Percentiles rank a stretch among this genome's conserved stretches.
Evolutionary conservation across 2,888 invertebrate species (phyloP).

Genomic region (Eudemis profundana): DNA sequence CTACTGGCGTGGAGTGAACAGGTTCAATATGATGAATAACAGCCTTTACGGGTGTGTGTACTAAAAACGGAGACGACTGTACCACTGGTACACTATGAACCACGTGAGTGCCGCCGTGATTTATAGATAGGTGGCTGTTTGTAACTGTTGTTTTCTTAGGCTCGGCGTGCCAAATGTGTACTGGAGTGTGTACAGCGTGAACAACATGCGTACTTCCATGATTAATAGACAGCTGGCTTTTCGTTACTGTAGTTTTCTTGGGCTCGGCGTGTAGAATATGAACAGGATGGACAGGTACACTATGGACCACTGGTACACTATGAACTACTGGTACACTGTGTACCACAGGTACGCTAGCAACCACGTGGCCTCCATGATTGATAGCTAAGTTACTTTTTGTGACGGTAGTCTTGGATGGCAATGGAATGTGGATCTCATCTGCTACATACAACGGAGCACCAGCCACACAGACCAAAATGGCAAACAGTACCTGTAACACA

Average conservation of each 20-base stretch:
- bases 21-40: slow-evolving; percentile 46
- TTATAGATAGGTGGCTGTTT: slow-evolving; percentile 68
- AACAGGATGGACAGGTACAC: slow-evolving; percentile 54
- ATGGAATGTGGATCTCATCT: slow-evolving; percentile 55
- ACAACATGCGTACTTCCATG: slow-evolving; percentile 61
- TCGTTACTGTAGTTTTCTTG: slow-evolving; percentile 59
- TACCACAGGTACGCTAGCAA: slow-evolving; percentile 51
- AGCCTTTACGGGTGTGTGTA: slow-evolving; percentile 39
- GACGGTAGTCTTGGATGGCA: slow-evolving; percentile 56
- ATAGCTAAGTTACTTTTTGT: slow-evolving; percentile 57
- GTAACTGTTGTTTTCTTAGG: slow-evolving; percentile 48
- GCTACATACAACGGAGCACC: slow-evolving; percentile 63
- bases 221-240: slow-evolving; percentile 71
- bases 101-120: slow-evolving; percentile 62
- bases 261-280: slow-evolving; percentile 38
- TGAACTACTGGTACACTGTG: slow-evolving; percentile 30
- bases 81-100: slow-evolving; percentile 59
- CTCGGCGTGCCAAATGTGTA: slow-evolving; percentile 49
- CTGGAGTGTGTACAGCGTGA: slow-evolving; percentile 59
- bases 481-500: slow-evolving; percentile 60
- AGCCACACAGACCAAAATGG: slow-evolving; percentile 59
- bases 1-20: slow-evolving; percentile 56
- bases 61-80: slow-evolving; percentile 52
- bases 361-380: slow-evolving; percentile 53
- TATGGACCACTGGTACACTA: slow-evolving; percentile 47